Base-by-base conservation (phyloP, 2,797 vertebrate species). In the Xenops minutus region DNA sequence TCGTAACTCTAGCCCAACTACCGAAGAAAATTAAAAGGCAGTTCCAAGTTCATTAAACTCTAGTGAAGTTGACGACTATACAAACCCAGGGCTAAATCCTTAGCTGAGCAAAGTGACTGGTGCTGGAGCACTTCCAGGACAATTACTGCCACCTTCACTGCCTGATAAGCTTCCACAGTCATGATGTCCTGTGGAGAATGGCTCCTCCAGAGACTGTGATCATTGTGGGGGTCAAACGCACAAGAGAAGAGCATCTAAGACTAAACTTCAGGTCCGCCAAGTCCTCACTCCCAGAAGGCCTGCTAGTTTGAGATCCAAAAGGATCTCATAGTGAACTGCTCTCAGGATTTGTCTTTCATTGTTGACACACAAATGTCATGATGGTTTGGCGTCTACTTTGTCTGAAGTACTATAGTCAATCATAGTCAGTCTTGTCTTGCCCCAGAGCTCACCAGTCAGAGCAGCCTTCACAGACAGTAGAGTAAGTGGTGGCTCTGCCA, bases 21-120 rank as follows among this genome's bases (percentile, higher is more conserved):
- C 63, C 21, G 4, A 92, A 97, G 94, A 87, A 92, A 97, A 97
- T 97, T 94, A 97, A 97, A 97, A 96, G 58, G 55, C 52, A 94
- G 63, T 96, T 97, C 76, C 64, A 89, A 71, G 82, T 89, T 94
- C 58, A 79, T 97, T 95, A 97, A 46, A 59, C 51, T 49, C 63
- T 89, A 36, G 94, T 96, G 94, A 92, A 97, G 89, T 90, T 92
- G 92, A 52, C 1, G 5, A 58, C 46, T 64, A 41, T 56, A 91
- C 76, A 97, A 96, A 94, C 22, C 2, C 20, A 79, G 75, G 41
- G 39, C n/a, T 84, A 46, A 86, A 64, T 85, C 69, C 52, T 55
- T 54, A 87, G 15, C 75, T 78, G 59, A 72, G 66, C 46, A 80
- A 64, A 86, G 29, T 67, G n/a, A 24, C 51, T 63, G 46, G 39